Evolutionary conservation across 2,113 vertebrate genomes (phyloP).

Genomic region (Triplophysa tibetana): DNA sequence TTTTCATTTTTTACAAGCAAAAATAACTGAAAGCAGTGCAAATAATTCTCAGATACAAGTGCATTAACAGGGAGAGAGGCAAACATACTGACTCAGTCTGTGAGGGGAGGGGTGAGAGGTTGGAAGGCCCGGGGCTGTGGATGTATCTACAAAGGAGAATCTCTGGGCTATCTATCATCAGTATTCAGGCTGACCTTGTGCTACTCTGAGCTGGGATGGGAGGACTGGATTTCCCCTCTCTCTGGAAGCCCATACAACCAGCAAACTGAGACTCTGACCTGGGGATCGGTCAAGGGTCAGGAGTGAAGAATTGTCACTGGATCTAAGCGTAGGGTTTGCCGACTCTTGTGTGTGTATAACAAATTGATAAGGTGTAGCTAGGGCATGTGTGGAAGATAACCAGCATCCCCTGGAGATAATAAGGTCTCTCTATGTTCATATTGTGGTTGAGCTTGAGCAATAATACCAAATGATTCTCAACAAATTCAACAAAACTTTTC

Average conservation of each 20-base stretch:
- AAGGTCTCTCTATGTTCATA: no score
- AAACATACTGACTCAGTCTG: not conserved
- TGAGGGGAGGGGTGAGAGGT: not conserved
- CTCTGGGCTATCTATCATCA: conserved; percentile 25
- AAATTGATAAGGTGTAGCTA: not conserved
- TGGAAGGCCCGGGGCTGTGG: conserved; percentile 24
- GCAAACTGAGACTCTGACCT: conserved; percentile 7
- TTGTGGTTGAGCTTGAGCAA: no score
- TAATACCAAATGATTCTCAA: no score
- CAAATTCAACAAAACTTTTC: not conserved
- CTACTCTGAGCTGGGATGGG: not conserved
- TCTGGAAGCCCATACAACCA: not conserved
- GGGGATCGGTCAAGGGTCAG: not conserved
- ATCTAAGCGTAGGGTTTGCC: not conserved
- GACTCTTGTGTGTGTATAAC: not conserved
- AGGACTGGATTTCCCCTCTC: not conserved
- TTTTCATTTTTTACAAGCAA: not conserved
- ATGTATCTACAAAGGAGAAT: conserved; percentile 30
- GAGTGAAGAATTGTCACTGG: not conserved
- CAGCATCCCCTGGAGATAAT: no score
- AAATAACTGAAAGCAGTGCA: not conserved
- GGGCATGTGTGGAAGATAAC: no score
- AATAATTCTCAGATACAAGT: not conserved
- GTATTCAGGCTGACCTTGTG: conserved; percentile 16
- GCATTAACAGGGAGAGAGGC: not conserved